Evolutionary conservation across 2,797 vertebrate genomes (phyloP).

Genomic region (Lemur catta): DNA sequence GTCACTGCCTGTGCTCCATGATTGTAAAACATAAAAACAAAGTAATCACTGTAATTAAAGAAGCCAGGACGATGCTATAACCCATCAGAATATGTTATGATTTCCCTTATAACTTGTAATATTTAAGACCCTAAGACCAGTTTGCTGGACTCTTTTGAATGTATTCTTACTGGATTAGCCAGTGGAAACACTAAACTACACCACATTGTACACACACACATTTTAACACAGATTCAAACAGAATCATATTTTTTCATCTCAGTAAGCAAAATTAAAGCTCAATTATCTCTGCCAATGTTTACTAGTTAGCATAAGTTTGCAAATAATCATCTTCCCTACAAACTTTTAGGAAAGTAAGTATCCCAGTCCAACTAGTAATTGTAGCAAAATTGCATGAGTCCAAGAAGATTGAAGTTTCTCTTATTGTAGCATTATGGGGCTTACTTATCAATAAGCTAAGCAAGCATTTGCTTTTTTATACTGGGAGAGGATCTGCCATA

Average conservation of each 20-base stretch:
- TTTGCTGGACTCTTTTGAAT: neutral
- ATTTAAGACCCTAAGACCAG: neutral
- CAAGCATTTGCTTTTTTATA: neutral
- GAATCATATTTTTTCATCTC: neutral
- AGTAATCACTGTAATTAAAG: neutral
- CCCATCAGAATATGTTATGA: neutral
- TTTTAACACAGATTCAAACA: neutral
- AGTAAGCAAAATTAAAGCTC: neutral
- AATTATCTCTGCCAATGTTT: neutral
- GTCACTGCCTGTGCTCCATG: neutral
- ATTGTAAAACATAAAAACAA: neutral
- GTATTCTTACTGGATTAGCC: neutral
- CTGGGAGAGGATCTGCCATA: neutral
- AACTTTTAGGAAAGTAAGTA: neutral
- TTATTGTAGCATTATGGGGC: neutral
- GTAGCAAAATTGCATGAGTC: neutral
- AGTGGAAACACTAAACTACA: neutral
- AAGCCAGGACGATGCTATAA: neutral
- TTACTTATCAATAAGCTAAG: neutral
- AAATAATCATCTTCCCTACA: neutral
- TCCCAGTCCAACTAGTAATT: neutral
- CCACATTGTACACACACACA: neutral
- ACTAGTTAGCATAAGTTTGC: neutral
- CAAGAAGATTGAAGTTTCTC: neutral
- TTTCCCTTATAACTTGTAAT: neutral